Evolutionary conservation across 2,888 invertebrate genomes (phyloP), one percentile per base, ranked within the genome.

Genomic region (Scrobipalpa costella): DNA sequence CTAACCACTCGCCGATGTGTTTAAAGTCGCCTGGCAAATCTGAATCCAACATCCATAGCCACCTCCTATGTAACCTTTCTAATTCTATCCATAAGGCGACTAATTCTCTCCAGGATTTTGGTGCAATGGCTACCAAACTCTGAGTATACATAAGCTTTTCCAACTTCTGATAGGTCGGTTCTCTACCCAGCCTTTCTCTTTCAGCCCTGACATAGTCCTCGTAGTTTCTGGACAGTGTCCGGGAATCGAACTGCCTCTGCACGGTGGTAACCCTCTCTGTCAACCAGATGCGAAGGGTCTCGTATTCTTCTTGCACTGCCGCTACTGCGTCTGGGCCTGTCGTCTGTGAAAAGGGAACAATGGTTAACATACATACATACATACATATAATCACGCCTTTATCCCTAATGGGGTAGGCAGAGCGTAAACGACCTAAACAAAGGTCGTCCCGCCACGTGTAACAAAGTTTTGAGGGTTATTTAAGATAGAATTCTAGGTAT

Each of bases 31-130:
- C 97, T 8, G 98, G 97, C 62, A 98, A 90, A 68, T 94, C 93
- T 0, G 96, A 94, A 83, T 99, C 98, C 71, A 98, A 88, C 61
- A 96, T 92, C 96, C 97, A 96, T 73, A 97, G 93, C 98, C 98
- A 98, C 77, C 95, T 94, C 74, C 95, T 92, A 88, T 97, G 93
- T 87, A 97, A 92, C 73, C 93, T 89, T 78, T 97, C 95, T 62
- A 98, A 92, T 77, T 95, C 95, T 71, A 94, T 93, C 98, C 98
- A 98, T 36, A 96, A 92, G 38, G 93, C 92, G 72, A 95, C 94
- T 15, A 98, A 93, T 73, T 96, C 95, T 63, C 93, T 93, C 98
- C 98, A 98, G n/a, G 96, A 95, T 71, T 96, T 96, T 57, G 94
- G 93, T 7, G 96, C 95, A 67, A 98, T 95, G 71, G 96, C 96